A percentile compares a stretch with the other conserved stretches of the same genome.
phyloP scores from a whole-genome alignment of 2,888 invertebrate genomes.

The Polydrusus pterygomalis region DNA sequence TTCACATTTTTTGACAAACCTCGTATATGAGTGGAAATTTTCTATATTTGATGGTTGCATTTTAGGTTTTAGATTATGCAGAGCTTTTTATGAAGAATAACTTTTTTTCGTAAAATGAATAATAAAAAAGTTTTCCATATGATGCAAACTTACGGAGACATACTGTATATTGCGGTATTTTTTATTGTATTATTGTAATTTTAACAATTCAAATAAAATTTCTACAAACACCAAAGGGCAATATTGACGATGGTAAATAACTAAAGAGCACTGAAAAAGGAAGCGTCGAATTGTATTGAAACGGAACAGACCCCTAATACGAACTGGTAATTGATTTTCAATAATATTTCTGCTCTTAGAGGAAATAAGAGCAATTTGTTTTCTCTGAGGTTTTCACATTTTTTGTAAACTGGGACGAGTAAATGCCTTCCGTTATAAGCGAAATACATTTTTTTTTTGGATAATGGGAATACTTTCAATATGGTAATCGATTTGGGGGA shows the following conservation, averaged over 20 bases:
- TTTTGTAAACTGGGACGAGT: not conserved
- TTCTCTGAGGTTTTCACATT: constrained; percentile 8
- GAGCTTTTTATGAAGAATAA: too few species aligned
- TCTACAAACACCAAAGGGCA: not conserved
- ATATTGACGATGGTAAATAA: not conserved
- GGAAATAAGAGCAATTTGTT: constrained; percentile 15
- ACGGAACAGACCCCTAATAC: constrained; percentile 1
- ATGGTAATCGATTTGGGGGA: too few species aligned
- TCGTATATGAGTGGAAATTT: too few species aligned
- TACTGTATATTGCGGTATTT: too few species aligned
- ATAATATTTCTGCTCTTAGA: constrained; percentile 8
- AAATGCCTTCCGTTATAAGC: constrained; percentile 3
- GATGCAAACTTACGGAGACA: too few species aligned
- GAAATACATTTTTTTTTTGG: constrained; percentile 3
- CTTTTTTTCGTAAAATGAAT: too few species aligned
- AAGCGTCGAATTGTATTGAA: not conserved
- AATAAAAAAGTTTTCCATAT: too few species aligned
- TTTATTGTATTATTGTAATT: too few species aligned
- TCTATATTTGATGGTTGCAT: too few species aligned
- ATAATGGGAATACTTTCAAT: constrained; percentile 3
- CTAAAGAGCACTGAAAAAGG: not conserved
- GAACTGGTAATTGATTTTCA: constrained; percentile 12
- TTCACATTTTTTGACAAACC: too few species aligned
- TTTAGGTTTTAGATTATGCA: too few species aligned
- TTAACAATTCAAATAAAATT: not conserved